phyloP scores from a whole-genome alignment of 1,140 invertebrate genomes.

The Tachypleus tridentatus region DNA sequence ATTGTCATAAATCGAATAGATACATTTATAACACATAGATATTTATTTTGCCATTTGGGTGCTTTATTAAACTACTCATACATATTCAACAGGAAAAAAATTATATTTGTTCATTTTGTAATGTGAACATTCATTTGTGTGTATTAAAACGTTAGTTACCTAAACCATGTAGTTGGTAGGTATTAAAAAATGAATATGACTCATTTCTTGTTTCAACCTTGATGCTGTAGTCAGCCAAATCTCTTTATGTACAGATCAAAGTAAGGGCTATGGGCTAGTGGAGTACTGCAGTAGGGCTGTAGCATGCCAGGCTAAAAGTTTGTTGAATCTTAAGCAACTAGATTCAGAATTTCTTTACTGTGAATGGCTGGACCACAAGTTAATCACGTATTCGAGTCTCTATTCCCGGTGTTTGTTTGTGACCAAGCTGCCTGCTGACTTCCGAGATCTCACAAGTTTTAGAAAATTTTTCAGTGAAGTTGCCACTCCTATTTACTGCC shows the following conservation, averaged over 20 bases:
- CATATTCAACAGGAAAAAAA: too few species aligned
- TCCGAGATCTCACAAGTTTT: constrained; percentile 42
- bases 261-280: constrained; percentile 48
- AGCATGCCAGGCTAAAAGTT: constrained; percentile 37
- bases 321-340: constrained; percentile 38
- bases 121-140: too few species aligned
- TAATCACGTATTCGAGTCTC: constrained; percentile 39
- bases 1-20: too few species aligned
- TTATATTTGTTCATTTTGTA: too few species aligned
- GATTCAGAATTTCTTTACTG: constrained; percentile 37
- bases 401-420: constrained; percentile 44
- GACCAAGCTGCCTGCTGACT: constrained; percentile 41
- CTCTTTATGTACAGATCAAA: constrained; percentile 34
- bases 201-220: too few species aligned
- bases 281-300: constrained; percentile 42
- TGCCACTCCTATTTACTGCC: constrained; percentile 45
- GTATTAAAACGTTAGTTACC: too few species aligned
- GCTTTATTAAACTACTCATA: too few species aligned
- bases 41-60: too few species aligned
- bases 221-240: too few species aligned
- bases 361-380: constrained; percentile 41
- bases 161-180: too few species aligned
- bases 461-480: constrained; percentile 41
- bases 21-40: too few species aligned
- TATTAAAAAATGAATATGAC: too few species aligned